Evolutionary conservation across 2,113 vertebrate species (phyloP).

Genomic region (Thryonomys swinderianus): DNA sequence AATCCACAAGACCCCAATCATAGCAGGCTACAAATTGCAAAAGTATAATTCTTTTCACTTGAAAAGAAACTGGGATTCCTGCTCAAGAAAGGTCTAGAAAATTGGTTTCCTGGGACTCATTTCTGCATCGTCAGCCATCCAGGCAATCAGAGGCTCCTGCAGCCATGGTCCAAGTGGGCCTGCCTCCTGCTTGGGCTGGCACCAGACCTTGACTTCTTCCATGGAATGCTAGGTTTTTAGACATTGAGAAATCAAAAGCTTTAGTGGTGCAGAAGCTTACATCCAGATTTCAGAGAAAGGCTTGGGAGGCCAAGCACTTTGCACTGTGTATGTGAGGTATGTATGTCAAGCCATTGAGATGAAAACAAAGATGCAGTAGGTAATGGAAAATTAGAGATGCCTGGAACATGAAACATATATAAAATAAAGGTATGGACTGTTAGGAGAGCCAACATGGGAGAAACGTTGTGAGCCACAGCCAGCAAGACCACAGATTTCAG

Average conservation of each 20-base stretch:
- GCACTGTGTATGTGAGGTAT: not conserved
- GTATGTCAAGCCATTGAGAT: not conserved
- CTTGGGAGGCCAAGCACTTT: not conserved
- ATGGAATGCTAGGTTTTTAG: not conserved
- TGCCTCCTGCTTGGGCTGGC: not conserved
- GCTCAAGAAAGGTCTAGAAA: not conserved
- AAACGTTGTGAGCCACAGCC: not conserved
- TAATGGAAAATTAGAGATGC: not conserved
- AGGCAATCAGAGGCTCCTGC: not conserved
- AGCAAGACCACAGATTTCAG: not conserved
- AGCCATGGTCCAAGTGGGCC: not conserved
- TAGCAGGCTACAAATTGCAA: not conserved
- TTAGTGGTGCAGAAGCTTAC: not conserved
- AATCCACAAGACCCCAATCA: not conserved
- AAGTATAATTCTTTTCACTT: not conserved
- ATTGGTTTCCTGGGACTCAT: not conserved
- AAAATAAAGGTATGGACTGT: not conserved
- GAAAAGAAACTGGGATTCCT: not conserved
- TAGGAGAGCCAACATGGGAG: not conserved
- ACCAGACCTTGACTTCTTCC: not conserved
- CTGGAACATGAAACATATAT: not conserved
- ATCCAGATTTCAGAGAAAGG: not conserved
- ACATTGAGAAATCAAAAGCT: not conserved
- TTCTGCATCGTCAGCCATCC: not conserved
- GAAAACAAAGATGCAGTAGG: not conserved